Percentiles rank a stretch among this genome's conserved stretches.
Evolutionary conservation across 1,140 invertebrate species (phyloP).

Genomic region (Uloborus diversus): DNA sequence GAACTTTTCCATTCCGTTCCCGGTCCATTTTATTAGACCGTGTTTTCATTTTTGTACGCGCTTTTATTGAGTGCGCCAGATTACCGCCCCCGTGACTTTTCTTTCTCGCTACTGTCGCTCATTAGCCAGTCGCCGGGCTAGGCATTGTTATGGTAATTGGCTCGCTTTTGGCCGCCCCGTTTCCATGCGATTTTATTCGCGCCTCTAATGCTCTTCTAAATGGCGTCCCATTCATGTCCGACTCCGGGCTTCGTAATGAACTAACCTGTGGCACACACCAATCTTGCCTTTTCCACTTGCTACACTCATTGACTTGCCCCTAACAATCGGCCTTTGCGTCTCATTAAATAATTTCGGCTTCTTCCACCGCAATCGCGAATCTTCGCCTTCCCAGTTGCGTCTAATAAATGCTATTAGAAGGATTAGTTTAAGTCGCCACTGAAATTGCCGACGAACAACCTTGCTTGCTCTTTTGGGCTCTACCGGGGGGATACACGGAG

Average conservation of each 20-base stretch:
- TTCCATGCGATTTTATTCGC: slow-evolving; percentile 9
- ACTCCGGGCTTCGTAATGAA: slow-evolving; percentile 23
- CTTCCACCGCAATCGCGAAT: not conserved
- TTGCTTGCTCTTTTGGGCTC: too few relatives aligned
- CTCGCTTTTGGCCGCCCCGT: slow-evolving; percentile 1
- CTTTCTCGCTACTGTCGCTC: slow-evolving; percentile 8
- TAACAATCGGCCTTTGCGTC: slow-evolving; percentile 26
- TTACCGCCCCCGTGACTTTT: slow-evolving; percentile 6
- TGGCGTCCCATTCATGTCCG: slow-evolving; percentile 6
- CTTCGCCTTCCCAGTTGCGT: not conserved
- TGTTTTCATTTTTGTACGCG: not conserved
- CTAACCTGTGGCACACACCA: slow-evolving; percentile 1
- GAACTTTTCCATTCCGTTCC: slow-evolving; percentile 14
- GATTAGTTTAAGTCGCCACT: too few relatives aligned
- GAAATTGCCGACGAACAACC: too few relatives aligned
- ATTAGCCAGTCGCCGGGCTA: slow-evolving; percentile 13
- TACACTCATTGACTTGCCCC: slow-evolving; percentile 13
- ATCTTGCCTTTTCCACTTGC: not conserved
- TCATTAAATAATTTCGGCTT: slow-evolving; percentile 42
- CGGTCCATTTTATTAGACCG: not conserved
- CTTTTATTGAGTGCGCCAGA: slow-evolving; percentile 30
- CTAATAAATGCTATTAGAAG: too few relatives aligned
- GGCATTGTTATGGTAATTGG: slow-evolving; percentile 55
- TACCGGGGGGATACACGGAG: too few relatives aligned
- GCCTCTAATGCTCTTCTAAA: slow-evolving; percentile 42